Evolutionary conservation across 2,888 invertebrate genomes (phyloP).

Genomic region (Callinectes sapidus): DNA sequence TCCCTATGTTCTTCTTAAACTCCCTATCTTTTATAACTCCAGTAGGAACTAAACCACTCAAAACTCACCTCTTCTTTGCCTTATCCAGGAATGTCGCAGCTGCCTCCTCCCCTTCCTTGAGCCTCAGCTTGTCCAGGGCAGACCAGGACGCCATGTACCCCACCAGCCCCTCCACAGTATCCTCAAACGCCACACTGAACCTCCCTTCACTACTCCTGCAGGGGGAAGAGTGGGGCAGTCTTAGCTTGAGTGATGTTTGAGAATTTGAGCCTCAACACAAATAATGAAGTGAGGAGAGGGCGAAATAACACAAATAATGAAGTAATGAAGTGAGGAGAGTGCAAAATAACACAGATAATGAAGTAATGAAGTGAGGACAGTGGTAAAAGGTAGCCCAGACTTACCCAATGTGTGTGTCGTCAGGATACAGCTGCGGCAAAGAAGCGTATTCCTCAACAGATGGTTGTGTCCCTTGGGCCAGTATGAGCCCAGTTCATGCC

Average conservation of each 20-base stretch:
- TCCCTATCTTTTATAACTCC: no score
- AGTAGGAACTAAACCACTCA: no score
- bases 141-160: constrained; percentile 34
- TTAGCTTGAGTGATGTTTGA: no score
- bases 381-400: no score
- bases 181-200: not conserved
- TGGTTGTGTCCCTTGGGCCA: not conserved
- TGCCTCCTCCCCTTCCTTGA: not conserved
- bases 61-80: not conserved
- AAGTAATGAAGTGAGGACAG: no score
- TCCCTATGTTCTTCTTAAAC: no score
- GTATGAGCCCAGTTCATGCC: not conserved
- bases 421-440: constrained; percentile 4
- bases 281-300: no score
- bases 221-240: not conserved
- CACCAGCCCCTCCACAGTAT: not conserved
- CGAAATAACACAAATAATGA: no score
- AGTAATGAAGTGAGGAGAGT: no score
- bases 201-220: not conserved
- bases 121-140: not conserved
- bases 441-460: not conserved
- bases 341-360: no score
- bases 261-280: no score
- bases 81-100: not conserved
- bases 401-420: not conserved